These are phyloP conservation scores for Leuciscus waleckii DNA, from an alignment of 2,797 vertebrate species.

Conservation along the genomic window DNA sequence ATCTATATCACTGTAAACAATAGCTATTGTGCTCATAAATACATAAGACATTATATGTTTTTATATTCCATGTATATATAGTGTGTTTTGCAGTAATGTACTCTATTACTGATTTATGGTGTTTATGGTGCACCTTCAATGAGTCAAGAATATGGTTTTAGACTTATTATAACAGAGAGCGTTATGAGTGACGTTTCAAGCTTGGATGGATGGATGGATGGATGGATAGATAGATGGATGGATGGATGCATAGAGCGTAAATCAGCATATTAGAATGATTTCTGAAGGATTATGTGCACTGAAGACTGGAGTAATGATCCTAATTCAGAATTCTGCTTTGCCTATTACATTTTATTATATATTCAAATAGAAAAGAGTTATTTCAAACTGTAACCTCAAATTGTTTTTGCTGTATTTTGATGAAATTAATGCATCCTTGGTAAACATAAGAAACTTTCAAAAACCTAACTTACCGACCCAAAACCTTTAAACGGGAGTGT, in stretches of 20 bases:
- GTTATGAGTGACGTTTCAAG: not conserved
- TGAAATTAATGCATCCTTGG: not conserved
- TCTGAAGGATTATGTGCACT: not conserved
- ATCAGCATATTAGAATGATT: not conserved
- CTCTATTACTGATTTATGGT: not conserved
- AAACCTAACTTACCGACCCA: not conserved
- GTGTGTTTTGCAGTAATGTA: not conserved
- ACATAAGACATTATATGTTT: not conserved
- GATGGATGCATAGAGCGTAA: no score
- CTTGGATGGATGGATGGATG: no score
- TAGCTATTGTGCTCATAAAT: not conserved
- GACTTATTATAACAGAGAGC: not conserved
- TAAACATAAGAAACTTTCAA: not conserved
- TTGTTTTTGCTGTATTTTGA: not conserved
- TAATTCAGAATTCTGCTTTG: not conserved
- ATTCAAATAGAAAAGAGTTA: not conserved
- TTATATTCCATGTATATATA: not conserved
- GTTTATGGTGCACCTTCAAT: not conserved
- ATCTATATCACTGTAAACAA: conserved; percentile 13
- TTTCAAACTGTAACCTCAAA: not conserved
- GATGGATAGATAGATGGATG: no score
- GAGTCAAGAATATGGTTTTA: not conserved
- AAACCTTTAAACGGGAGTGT: not conserved
- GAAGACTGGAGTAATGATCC: not conserved
- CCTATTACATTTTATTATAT: not conserved